phyloP scores from a whole-genome alignment of 2,797 vertebrate genomes.

The Pteropus rufus region DNA sequence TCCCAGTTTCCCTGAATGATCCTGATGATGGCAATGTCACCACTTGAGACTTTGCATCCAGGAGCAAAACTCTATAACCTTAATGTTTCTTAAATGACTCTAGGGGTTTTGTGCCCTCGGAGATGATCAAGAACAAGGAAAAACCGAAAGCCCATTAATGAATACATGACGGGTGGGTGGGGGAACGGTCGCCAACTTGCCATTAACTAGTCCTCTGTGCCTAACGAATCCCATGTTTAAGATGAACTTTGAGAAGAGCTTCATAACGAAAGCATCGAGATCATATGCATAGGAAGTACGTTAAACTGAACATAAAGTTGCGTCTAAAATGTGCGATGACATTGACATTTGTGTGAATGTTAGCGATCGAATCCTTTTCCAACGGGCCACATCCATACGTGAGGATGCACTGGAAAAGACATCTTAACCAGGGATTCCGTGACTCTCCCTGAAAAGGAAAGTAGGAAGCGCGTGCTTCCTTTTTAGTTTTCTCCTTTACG shows the following conservation, averaged over 20 bases:
- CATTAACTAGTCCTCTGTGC: background rate
- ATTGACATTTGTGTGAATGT: background rate
- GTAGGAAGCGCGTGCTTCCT: background rate
- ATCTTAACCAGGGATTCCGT: background rate
- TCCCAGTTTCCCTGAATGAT: background rate
- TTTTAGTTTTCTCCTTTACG: background rate
- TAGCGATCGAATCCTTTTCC: background rate
- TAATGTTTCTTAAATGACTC: background rate
- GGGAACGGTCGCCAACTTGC: background rate
- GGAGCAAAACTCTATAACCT: background rate
- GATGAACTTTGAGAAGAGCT: background rate
- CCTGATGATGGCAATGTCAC: background rate
- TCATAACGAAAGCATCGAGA: background rate
- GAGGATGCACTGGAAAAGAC: background rate
- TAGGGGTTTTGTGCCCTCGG: background rate
- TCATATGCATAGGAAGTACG: background rate
- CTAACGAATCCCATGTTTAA: background rate
- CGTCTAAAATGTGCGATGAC: background rate
- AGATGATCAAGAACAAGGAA: background rate
- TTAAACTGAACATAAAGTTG: background rate
- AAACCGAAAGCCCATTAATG: background rate
- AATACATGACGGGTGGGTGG: no score
- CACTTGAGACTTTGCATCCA: background rate
- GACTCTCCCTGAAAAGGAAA: background rate
- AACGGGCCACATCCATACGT: fast-evolving